These are phyloP conservation scores for Drosophila equinoxialis DNA, from an alignment of 1,140 invertebrate genomes.

Conservation along the genomic window DNA sequence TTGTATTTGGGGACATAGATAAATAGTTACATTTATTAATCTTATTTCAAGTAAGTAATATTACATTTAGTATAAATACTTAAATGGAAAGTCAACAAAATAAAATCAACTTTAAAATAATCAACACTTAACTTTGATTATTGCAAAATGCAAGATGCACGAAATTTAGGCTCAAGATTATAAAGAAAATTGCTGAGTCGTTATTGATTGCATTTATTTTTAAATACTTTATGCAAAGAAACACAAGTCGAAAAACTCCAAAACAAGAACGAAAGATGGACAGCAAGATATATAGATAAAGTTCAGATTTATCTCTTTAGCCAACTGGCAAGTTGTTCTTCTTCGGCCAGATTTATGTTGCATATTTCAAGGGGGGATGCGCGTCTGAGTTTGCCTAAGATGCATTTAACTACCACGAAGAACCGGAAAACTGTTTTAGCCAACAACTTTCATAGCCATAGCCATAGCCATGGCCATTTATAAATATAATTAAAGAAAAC, in stretches of 20 bases:
- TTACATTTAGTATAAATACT: too few species aligned
- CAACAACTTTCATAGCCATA: conserved; percentile 49
- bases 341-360: conserved; percentile 53
- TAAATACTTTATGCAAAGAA: conserved; percentile 57
- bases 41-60: too few species aligned
- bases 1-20: too few species aligned
- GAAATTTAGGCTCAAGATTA: neutral
- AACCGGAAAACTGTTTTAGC: conserved; percentile 54
- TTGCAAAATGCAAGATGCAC: too few species aligned
- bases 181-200: neutral
- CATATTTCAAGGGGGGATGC: conserved; percentile 45
- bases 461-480: conserved; percentile 56
- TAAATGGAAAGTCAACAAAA: too few species aligned
- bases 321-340: conserved; percentile 27
- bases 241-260: conserved; percentile 21
- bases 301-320: conserved; percentile 29
- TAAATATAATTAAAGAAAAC: conserved; percentile 74
- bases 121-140: too few species aligned
- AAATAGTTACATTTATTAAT: too few species aligned
- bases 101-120: too few species aligned
- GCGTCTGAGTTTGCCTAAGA: conserved; percentile 19
- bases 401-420: conserved; percentile 51
- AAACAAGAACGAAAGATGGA: conserved; percentile 16
- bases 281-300: conserved; percentile 38
- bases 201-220: conserved; percentile 46